Percentiles rank a stretch among this genome's conserved stretches.
These are phyloP conservation scores for Diorhabda sublineata DNA, from an alignment of 1,140 invertebrate genomes.

Conservation along the genomic window DNA sequence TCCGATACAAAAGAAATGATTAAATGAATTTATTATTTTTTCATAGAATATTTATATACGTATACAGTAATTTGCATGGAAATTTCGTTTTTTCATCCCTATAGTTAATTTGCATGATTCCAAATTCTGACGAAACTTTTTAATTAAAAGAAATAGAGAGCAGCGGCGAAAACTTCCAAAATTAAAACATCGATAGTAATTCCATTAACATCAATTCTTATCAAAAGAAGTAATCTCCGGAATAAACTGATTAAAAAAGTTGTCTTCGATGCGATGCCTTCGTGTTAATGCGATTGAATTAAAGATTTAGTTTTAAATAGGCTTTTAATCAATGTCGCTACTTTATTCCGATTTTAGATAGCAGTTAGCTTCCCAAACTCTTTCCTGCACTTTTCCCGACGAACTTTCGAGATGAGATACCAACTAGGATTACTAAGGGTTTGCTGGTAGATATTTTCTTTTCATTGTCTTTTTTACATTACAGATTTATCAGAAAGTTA, in stretches of 20 bases:
- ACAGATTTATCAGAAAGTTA: too few relatives aligned
- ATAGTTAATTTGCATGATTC: neutral
- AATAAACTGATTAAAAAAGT: slow-evolving; percentile 48
- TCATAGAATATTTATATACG: too few relatives aligned
- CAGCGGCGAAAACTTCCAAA: slow-evolving; percentile 31
- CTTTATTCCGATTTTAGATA: slow-evolving; percentile 43
- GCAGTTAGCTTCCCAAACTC: slow-evolving; percentile 31
- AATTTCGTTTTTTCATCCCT: neutral
- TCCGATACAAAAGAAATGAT: too few relatives aligned
- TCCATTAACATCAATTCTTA: slow-evolving; percentile 47
- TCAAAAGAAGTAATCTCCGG: slow-evolving; percentile 44
- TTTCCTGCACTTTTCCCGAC: slow-evolving; percentile 17
- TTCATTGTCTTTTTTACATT: too few relatives aligned
- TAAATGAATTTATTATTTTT: too few relatives aligned
- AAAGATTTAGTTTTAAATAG: slow-evolving; percentile 44
- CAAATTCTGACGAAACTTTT: slow-evolving; percentile 34
- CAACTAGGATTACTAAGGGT: slow-evolving; percentile 2
- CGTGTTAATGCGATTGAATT: slow-evolving; percentile 45
- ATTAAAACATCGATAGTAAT: slow-evolving; percentile 46
- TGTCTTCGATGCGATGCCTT: slow-evolving; percentile 37
- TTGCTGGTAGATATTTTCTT: neutral
- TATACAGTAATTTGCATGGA: neutral
- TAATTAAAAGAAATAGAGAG: slow-evolving; percentile 35
- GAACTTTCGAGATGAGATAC: slow-evolving; percentile 1
- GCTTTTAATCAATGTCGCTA: slow-evolving; percentile 46